Evolutionary conservation across 2,888 invertebrate genomes (phyloP), one percentile per base, ranked within the genome.

Genomic region (Herminia tarsipennalis): DNA sequence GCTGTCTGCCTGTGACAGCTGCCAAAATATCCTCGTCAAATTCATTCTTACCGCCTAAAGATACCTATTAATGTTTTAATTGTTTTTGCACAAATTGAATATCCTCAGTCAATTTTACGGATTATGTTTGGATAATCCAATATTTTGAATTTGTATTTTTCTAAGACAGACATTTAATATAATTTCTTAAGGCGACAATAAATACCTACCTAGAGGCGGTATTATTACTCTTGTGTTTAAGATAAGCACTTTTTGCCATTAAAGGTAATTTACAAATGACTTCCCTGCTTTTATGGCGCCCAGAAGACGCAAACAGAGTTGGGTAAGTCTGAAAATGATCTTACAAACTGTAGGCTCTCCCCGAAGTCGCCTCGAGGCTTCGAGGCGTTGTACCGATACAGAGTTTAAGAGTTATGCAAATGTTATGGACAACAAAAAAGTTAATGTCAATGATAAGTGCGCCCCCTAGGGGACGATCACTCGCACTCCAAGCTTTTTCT

Each of bases 351-450:
- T 80, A 81, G 84, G 82, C 81, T 68, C 62, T 83, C 82, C 83
- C 83, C 67, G 77, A 66, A 71, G 81, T 70, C 80, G 87, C 88
- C 87, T 65, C 70, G 57, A 78, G 86, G 80, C 83, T 75, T 72
- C 63, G 73, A 82, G 72, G 81, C 80, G 77, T 35, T 70, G 59
- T 66, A 71, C 65, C 73, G 81, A 84, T 82, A 85, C 70, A 82
- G 82, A 86, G 81, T 83, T 85, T 81, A 78, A 79, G 83, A 85
- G 86, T 83, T 92, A 92, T 92, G 91, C 90, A 88, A 92, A 92
- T 92, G 83, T 91, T 92, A 92, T 89, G 88, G 90, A 90, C 89
- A 88, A 88, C 88, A 89, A 91, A 92, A 90, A 90, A 89, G 86
- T 88, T 90, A 87, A 89, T 87, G 88, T 83, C 88, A 84, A 87